Conservation (phyloP, 2,888 invertebrate genomes). For the Macrophya alboannulata region DNA sequence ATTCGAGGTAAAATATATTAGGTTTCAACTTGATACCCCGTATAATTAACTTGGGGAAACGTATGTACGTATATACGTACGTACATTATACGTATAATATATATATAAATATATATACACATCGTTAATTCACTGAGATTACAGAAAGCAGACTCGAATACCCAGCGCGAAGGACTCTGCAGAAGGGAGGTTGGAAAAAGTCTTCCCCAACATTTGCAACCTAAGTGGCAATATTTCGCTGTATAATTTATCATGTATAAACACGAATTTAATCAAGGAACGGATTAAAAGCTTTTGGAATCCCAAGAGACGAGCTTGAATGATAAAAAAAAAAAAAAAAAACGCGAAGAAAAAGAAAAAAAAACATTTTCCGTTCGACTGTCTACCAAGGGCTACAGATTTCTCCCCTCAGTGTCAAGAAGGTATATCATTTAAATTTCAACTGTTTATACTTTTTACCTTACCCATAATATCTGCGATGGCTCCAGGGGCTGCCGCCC, state of each 20-base stretch:
- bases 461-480: not conserved
- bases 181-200: not conserved
- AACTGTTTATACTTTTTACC: constrained; percentile 22
- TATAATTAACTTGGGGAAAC: constrained; percentile 22
- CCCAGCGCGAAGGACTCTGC: not conserved
- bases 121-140: constrained; percentile 51
- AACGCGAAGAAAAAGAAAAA: not conserved
- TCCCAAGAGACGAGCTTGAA: constrained; percentile 20
- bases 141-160: constrained; percentile 9
- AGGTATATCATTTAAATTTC: not conserved
- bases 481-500: not conserved
- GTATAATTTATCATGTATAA: constrained; percentile 52
- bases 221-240: constrained; percentile 52
- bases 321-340: too few species aligned
- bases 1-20: constrained; percentile 10
- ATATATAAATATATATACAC: not conserved
- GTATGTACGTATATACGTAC: not conserved
- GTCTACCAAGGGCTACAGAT: not conserved
- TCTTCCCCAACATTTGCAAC: constrained; percentile 50
- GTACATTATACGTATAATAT: too few species aligned
- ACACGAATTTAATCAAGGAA: constrained; percentile 55
- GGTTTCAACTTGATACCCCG: constrained; percentile 24
- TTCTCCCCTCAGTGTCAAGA: constrained; percentile 21
- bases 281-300: constrained; percentile 48
- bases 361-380: not conserved